phyloP scores from a whole-genome alignment of 2,888 invertebrate species.

The Drosophila maculinotata region DNA sequence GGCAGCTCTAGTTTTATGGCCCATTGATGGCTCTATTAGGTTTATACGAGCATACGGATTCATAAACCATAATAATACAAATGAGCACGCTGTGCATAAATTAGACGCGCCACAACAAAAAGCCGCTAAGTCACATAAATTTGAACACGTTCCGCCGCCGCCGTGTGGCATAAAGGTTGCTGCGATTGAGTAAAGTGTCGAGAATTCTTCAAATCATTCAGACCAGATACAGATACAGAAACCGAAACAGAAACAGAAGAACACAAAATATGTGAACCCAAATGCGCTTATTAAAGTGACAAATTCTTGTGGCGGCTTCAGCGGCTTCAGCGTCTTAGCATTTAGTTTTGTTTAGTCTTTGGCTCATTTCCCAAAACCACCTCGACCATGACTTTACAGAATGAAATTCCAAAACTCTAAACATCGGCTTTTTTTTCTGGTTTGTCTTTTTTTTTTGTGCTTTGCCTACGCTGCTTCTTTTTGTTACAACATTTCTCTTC shows the following conservation, averaged over 20 bases:
- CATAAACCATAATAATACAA: slow-evolving; percentile 73
- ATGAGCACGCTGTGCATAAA: slow-evolving; percentile 65
- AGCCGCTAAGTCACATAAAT: slow-evolving; percentile 52
- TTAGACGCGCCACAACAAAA: slow-evolving; percentile 49
- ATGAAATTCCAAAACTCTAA: slow-evolving; percentile 47
- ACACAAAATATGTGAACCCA: slow-evolving; percentile 27
- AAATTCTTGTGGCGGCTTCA: slow-evolving; percentile 63
- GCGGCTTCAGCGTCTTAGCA: slow-evolving; percentile 18
- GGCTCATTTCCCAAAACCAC: slow-evolving; percentile 7
- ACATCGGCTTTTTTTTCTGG: slow-evolving; percentile 8
- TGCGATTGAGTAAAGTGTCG: slow-evolving; percentile 5
- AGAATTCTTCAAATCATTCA: slow-evolving; percentile 60
- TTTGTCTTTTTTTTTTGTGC: slow-evolving; percentile 19
- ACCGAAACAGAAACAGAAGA: too few species aligned
- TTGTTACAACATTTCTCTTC: slow-evolving; percentile 54
- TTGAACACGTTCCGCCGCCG: slow-evolving; percentile 60
- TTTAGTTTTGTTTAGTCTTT: slow-evolving; percentile 17
- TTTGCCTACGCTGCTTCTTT: slow-evolving; percentile 55
- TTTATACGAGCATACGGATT: slow-evolving; percentile 69
- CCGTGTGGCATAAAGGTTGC: slow-evolving; percentile 43
- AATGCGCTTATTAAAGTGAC: slow-evolving; percentile 77
- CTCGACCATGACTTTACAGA: slow-evolving; percentile 66
- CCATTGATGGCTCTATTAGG: slow-evolving; percentile 75
- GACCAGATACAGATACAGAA: too few species aligned
- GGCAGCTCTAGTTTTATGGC: slow-evolving; percentile 66